phyloP scores from a whole-genome alignment of 2,113 vertebrate species.

The Paradoxurus hermaphroditus region DNA sequence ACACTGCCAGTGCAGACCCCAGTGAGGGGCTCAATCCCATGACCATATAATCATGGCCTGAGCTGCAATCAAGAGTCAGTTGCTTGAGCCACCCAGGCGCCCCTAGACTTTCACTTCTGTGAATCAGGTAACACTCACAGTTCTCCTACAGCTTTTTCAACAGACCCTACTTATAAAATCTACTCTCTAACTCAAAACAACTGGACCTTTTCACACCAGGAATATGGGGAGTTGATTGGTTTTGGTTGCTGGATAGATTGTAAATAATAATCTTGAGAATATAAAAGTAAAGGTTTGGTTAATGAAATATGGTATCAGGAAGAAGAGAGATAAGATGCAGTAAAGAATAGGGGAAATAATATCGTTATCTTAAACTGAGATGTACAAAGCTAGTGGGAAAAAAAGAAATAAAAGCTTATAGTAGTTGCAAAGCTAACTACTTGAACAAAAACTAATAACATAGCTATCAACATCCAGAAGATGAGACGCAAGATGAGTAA shows the following conservation, averaged over 20 bases:
- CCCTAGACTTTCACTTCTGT: too few relatives aligned
- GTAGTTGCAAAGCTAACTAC: not conserved
- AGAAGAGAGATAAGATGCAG: not conserved
- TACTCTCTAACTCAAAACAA: not conserved
- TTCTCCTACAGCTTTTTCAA: not conserved
- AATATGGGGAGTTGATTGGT: not conserved
- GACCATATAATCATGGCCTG: too few relatives aligned
- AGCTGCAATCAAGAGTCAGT: too few relatives aligned
- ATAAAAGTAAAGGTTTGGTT: not conserved
- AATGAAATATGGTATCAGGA: not conserved
- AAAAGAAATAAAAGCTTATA: not conserved
- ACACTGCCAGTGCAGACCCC: too few relatives aligned
- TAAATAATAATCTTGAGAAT: not conserved
- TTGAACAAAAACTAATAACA: not conserved
- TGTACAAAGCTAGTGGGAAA: not conserved
- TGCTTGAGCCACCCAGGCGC: too few relatives aligned
- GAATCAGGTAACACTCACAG: not conserved
- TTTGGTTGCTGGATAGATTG: not conserved
- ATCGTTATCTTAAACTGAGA: not conserved
- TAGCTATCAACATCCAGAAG: not conserved
- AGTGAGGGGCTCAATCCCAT: too few relatives aligned
- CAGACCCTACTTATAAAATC: not conserved
- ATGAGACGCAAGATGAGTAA: not conserved
- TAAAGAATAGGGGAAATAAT: not conserved
- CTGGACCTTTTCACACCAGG: not conserved